phyloP scores from a whole-genome alignment of 2,113 vertebrate species.

The Danionella cerebrum region DNA sequence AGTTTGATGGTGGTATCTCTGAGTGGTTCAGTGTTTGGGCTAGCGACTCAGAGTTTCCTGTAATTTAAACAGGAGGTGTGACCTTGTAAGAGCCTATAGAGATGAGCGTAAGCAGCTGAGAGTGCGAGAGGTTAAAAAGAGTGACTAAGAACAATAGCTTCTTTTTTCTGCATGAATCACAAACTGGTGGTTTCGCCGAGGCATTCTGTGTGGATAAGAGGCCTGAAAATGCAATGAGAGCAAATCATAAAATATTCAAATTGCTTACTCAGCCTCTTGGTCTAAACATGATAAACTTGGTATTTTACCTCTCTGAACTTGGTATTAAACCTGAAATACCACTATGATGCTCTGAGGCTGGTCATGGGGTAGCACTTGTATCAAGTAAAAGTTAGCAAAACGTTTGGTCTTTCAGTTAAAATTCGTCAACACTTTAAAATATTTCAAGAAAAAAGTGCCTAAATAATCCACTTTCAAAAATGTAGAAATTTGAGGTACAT shows the following conservation, averaged over 20 bases:
- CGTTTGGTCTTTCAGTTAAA: no score
- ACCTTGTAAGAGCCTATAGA: not conserved
- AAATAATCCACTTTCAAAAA: no score
- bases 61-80: not conserved
- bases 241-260: not conserved
- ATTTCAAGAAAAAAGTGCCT: not conserved
- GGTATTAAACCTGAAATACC: not conserved
- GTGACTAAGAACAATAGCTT: conserved; percentile 18
- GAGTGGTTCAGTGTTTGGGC: not conserved
- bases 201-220: not conserved
- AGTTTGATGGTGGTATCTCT: conserved; percentile 49
- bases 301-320: no score
- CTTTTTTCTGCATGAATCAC: conserved; percentile 28
- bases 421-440: no score
- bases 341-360: not conserved
- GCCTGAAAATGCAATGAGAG: not conserved
- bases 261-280: not conserved
- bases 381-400: not conserved
- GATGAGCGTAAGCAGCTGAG: not conserved
- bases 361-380: not conserved
- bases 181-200: not conserved
- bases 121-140: conserved; percentile 7
- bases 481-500: no score
- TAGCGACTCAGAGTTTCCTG: not conserved
- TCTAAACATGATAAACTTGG: not conserved